phyloP scores from a whole-genome alignment of 1,140 invertebrate genomes.

The Drosophila varians region DNA sequence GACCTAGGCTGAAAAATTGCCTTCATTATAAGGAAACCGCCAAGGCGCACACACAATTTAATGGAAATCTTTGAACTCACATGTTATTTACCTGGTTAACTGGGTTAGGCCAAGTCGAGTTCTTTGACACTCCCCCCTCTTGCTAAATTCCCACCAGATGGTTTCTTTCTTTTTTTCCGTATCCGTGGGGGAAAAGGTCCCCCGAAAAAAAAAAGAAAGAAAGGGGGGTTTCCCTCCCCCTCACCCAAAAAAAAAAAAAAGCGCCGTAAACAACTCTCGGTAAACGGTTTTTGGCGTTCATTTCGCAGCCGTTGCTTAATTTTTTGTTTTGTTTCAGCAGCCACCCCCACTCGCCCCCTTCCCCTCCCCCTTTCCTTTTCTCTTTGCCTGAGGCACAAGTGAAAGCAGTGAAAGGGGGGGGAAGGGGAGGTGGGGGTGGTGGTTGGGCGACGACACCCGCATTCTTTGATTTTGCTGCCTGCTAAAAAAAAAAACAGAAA shows the following conservation, averaged over 20 bases:
- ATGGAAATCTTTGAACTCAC: constrained; percentile 49
- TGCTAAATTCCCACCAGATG: constrained; percentile 29
- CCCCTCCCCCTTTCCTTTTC: constrained; percentile 9
- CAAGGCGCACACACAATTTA: constrained; percentile 23
- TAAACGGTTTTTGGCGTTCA: constrained; percentile 77
- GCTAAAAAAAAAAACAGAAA: constrained; percentile 14
- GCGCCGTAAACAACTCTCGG: constrained; percentile 72
- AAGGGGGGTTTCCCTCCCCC: not conserved
- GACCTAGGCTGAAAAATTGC: constrained; percentile 3
- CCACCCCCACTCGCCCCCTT: constrained; percentile 9
- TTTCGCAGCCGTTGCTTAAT: constrained; percentile 78
- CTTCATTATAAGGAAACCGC: constrained; percentile 8
- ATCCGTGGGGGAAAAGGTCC: not conserved
- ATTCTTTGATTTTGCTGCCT: constrained; percentile 56
- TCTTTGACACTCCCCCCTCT: constrained; percentile 23
- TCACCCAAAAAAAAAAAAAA: constrained; percentile 48
- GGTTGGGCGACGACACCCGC: constrained; percentile 36
- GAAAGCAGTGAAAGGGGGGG: constrained; percentile 44
- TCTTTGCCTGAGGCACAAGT: constrained; percentile 62
- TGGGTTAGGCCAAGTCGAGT: constrained; percentile 45
- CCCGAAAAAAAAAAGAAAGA: not conserved
- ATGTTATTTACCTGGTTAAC: constrained; percentile 51
- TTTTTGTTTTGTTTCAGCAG: constrained; percentile 12
- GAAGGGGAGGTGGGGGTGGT: not conserved
- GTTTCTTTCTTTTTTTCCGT: constrained; percentile 1